Conservation (phyloP, 2,888 invertebrate genomes). For the Bursaphelenchus okinawaensis region DNA sequence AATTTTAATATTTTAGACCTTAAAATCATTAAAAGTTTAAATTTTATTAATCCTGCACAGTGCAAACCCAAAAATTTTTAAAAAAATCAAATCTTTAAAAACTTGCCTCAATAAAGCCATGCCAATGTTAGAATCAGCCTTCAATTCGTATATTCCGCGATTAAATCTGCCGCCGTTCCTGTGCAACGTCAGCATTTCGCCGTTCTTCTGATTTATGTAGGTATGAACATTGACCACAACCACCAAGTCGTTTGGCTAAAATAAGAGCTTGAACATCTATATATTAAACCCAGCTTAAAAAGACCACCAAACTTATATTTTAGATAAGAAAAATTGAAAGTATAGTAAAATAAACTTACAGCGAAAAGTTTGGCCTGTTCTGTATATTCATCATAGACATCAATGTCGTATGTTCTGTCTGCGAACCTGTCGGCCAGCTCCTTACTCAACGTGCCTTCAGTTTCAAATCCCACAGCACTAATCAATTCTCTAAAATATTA, state of each 20-base stretch:
- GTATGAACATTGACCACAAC: background rate
- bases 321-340: background rate
- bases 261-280: too few species aligned
- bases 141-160: background rate
- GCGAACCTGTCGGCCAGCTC: background rate
- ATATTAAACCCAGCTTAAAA: too few species aligned
- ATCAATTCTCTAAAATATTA: too few species aligned
- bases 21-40: too few species aligned
- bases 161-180: background rate
- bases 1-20: too few species aligned
- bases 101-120: background rate
- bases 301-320: too few species aligned
- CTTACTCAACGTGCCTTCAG: background rate
- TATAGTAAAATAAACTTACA: background rate
- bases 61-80: too few species aligned
- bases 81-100: too few species aligned
- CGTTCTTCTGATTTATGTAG: background rate
- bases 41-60: too few species aligned
- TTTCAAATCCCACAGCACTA: background rate
- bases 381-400: background rate
- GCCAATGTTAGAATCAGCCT: background rate
- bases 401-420: background rate
- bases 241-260: background rate
- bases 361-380: background rate
- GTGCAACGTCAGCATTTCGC: background rate